A percentile compares a stretch with the other conserved stretches of the same genome.
phyloP scores from a whole-genome alignment of 2,888 invertebrate genomes.

The Trilocha varians region DNA sequence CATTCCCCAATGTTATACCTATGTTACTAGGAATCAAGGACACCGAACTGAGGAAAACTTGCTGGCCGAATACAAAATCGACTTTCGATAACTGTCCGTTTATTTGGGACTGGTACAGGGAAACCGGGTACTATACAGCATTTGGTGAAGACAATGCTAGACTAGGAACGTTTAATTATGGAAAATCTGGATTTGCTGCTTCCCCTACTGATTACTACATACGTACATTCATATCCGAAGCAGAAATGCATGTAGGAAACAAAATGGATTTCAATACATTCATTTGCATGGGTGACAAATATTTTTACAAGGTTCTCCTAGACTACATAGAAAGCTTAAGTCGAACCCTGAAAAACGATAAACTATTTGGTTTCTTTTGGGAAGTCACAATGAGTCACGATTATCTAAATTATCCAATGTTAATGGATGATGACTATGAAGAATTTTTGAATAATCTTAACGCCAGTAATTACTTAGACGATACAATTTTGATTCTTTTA shows the following conservation, averaged over 20 bases:
- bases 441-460: conserved; percentile 72
- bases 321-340: conserved; percentile 80
- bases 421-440: conserved; percentile 79
- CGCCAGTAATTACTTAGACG: conserved; percentile 69
- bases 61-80: conserved; percentile 72
- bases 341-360: conserved; percentile 67
- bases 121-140: conserved; percentile 82
- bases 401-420: conserved; percentile 82
- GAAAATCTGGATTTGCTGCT: conserved; percentile 81
- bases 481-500: conserved; percentile 80
- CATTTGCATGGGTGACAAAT: conserved; percentile 80
- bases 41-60: conserved; percentile 75
- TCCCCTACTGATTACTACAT: conserved; percentile 91
- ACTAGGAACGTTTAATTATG: conserved; percentile 87
- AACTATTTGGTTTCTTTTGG: conserved; percentile 90
- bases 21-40: conserved; percentile 82
- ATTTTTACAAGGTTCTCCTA: conserved; percentile 80
- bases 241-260: conserved; percentile 79
- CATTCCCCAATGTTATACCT: conserved; percentile 91
- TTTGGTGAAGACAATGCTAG: conserved; percentile 87
- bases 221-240: conserved; percentile 80
- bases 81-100: conserved; percentile 87
- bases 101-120: conserved; percentile 86
- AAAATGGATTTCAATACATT: conserved; percentile 76
- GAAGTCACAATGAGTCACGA: conserved; percentile 89